A percentile compares a stretch with the other conserved stretches of the same genome.
phyloP scores from a whole-genome alignment of 2,113 vertebrate genomes.

The Platysternon megacephalum region DNA sequence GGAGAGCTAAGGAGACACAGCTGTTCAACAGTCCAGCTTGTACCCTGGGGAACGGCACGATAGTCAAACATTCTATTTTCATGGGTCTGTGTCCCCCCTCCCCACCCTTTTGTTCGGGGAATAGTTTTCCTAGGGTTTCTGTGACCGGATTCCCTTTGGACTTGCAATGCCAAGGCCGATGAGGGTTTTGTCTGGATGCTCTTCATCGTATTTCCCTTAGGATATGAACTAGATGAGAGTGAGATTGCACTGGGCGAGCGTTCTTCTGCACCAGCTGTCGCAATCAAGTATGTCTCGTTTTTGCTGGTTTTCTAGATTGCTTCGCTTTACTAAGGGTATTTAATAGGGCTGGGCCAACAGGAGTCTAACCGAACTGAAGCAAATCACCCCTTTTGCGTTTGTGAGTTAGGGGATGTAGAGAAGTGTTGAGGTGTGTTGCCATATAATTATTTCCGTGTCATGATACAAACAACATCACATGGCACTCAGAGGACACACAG shows the following conservation, averaged over 20 bases:
- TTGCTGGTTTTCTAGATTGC: background rate
- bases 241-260: background rate
- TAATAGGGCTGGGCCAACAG: background rate
- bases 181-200: background rate
- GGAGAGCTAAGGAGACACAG: background rate
- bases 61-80: background rate
- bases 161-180: background rate
- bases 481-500: no score
- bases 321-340: background rate
- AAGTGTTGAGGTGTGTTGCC: background rate
- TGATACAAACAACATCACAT: background rate
- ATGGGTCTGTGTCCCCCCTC: background rate
- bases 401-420: background rate
- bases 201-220: background rate
- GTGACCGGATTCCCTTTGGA: background rate
- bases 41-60: background rate
- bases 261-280: background rate
- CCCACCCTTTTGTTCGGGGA: background rate
- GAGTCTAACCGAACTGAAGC: background rate
- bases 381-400: background rate
- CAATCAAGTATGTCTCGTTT: background rate
- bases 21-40: background rate
- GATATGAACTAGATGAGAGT: background rate
- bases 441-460: background rate
- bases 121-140: background rate